phyloP scores from a whole-genome alignment of 2,888 invertebrate genomes.

The Caenorhabditis afra region DNA sequence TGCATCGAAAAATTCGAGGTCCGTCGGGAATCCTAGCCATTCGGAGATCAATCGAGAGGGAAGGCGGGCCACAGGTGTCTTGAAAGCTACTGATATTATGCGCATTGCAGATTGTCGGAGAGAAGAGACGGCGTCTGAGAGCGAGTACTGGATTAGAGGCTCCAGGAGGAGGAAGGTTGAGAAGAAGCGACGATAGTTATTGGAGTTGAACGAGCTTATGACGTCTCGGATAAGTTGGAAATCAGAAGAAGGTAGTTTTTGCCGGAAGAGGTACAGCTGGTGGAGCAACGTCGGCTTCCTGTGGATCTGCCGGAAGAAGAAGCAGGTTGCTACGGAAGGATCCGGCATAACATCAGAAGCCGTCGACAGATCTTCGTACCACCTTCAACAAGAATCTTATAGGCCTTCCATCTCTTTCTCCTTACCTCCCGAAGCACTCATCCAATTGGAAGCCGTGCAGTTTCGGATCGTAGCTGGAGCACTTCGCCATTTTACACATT shows the following conservation, averaged over 20 bases:
- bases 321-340: conserved; percentile 17
- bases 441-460: conserved; percentile 67
- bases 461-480: conserved; percentile 60
- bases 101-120: conserved; percentile 47
- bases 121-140: conserved; percentile 35
- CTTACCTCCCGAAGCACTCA: conserved; percentile 67
- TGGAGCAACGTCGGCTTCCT: conserved; percentile 31
- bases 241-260: not conserved
- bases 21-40: conserved; percentile 42
- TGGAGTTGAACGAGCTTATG: conserved; percentile 28
- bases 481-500: conserved; percentile 32
- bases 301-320: conserved; percentile 38
- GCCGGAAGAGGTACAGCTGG: conserved; percentile 24
- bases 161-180: conserved; percentile 14
- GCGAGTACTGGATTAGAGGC: conserved; percentile 14
- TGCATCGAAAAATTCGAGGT: conserved; percentile 1
- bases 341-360: not conserved
- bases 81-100: conserved; percentile 53
- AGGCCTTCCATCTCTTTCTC: no score
- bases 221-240: conserved; percentile 19
- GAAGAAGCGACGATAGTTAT: conserved; percentile 54
- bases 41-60: conserved; percentile 16
- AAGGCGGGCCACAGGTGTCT: conserved; percentile 32
- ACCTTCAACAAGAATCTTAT: conserved; percentile 12
- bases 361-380: conserved; percentile 21